Conservation (phyloP, 1,140 invertebrate genomes). For the Polyergus mexicanus region DNA sequence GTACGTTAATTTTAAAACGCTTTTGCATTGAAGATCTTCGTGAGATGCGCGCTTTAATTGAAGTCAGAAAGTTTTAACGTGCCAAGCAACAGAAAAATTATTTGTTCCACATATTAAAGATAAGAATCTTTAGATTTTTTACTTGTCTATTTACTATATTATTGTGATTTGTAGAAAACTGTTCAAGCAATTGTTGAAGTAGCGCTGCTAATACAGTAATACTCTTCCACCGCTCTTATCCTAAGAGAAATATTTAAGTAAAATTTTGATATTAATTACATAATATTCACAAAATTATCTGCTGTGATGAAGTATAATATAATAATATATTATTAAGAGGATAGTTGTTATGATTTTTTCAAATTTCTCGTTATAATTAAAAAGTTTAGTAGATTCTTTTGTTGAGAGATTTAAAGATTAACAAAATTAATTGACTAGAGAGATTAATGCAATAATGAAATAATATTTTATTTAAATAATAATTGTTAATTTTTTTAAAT, state of each 20-base stretch:
- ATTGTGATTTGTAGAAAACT: background rate
- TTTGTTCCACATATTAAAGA: background rate
- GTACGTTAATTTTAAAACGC: conserved; percentile 23
- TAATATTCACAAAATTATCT: background rate
- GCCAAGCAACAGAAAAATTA: background rate
- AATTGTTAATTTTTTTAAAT: background rate
- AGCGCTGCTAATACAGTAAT: background rate
- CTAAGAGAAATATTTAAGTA: background rate
- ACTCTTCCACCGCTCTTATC: background rate
- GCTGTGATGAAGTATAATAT: background rate
- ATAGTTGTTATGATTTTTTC: background rate
- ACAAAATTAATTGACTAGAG: background rate
- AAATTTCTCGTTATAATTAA: background rate
- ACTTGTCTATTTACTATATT: background rate
- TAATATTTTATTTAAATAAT: conserved; percentile 4
- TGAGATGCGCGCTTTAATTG: conserved; percentile 14
- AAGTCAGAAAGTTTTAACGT: conserved; percentile 9
- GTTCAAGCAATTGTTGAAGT: background rate
- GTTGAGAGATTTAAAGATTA: background rate
- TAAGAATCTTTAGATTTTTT: background rate
- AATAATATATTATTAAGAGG: background rate
- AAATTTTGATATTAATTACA: background rate
- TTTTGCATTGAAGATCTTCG: conserved; percentile 23
- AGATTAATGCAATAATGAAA: background rate
- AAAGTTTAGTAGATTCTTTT: background rate